Evolutionary conservation across 2,797 vertebrate genomes (phyloP).

Genomic region (Lophius americanus): DNA sequence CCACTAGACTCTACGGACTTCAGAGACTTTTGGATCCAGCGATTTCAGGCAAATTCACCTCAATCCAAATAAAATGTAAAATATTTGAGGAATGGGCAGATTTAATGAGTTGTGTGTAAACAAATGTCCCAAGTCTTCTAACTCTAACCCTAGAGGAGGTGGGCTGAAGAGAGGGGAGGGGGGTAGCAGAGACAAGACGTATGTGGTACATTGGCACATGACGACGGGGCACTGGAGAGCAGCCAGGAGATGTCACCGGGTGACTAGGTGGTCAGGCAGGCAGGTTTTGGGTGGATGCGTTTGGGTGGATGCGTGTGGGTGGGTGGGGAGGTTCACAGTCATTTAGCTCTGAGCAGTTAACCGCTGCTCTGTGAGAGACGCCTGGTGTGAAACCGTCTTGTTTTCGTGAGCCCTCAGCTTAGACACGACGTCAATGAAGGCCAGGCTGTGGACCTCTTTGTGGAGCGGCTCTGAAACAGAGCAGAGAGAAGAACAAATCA

Average conservation of each 20-base stretch:
- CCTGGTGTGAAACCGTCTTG: constrained; percentile 98
- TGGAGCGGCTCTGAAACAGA: constrained; percentile 87
- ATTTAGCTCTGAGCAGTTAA: constrained; percentile 96
- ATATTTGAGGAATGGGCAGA: constrained; percentile 8
- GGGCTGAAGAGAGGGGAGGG: constrained; percentile 15
- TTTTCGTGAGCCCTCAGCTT: constrained; percentile 96
- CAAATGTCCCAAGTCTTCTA: constrained; percentile 19
- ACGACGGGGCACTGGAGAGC: constrained; percentile 71
- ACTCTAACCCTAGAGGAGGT: constrained; percentile 52
- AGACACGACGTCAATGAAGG: constrained; percentile 92
- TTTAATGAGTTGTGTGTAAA: constrained; percentile 10
- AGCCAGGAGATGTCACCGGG: constrained; percentile 65
- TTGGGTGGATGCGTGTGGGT: constrained; percentile 46
- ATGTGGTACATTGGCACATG: constrained; percentile 83
- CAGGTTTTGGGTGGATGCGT: constrained; percentile 16
- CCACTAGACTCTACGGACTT: constrained; percentile 10
- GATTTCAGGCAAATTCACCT: constrained; percentile 5
- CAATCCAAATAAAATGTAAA: constrained; percentile 4
- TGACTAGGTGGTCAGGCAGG: constrained; percentile 70
- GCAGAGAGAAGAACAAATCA: constrained; percentile 16
- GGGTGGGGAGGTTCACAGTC: constrained; percentile 64
- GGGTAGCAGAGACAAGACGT: constrained; percentile 21
- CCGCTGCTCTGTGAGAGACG: constrained; percentile 97
- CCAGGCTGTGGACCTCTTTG: constrained; percentile 93
- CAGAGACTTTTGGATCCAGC: constrained; percentile 6